Evolutionary conservation across 2,113 vertebrate species (phyloP).

Genomic region (Thalassoma bifasciatum): DNA sequence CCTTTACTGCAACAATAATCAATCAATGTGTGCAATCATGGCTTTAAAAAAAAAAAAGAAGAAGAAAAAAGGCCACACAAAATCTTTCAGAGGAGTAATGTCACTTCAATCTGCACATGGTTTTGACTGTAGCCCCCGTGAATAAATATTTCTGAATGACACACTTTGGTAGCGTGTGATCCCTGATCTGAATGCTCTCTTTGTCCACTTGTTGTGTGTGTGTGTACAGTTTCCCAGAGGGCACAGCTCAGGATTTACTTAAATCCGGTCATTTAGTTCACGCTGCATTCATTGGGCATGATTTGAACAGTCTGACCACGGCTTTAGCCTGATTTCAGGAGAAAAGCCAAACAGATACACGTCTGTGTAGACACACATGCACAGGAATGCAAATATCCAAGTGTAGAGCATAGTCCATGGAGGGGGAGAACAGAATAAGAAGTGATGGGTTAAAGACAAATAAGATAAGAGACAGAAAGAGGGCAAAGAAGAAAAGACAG

Average conservation of each 20-base stretch:
- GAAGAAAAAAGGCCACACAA: background rate
- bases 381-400: conserved; percentile 29
- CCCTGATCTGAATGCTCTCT: conserved; percentile 28
- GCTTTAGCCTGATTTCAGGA: conserved; percentile 54
- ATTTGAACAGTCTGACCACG: conserved; percentile 60
- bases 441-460: background rate
- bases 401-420: conserved; percentile 30
- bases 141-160: conserved; percentile 28
- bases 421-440: conserved; percentile 14
- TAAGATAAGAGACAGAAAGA: background rate
- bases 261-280: conserved; percentile 67
- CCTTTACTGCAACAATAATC: background rate
- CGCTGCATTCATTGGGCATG: conserved; percentile 53
- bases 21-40: background rate
- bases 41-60: background rate
- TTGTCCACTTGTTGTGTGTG: conserved; percentile 29
- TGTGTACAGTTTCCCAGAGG: conserved; percentile 47
- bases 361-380: conserved; percentile 4
- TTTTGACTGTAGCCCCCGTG: background rate
- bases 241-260: conserved; percentile 66
- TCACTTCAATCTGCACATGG: background rate
- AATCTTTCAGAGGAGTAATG: background rate
- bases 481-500: background rate
- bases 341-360: conserved; percentile 41
- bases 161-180: conserved; percentile 9